Evolutionary conservation across 1,140 invertebrate genomes (phyloP).

Genomic region (Bombus vancouverensis): DNA sequence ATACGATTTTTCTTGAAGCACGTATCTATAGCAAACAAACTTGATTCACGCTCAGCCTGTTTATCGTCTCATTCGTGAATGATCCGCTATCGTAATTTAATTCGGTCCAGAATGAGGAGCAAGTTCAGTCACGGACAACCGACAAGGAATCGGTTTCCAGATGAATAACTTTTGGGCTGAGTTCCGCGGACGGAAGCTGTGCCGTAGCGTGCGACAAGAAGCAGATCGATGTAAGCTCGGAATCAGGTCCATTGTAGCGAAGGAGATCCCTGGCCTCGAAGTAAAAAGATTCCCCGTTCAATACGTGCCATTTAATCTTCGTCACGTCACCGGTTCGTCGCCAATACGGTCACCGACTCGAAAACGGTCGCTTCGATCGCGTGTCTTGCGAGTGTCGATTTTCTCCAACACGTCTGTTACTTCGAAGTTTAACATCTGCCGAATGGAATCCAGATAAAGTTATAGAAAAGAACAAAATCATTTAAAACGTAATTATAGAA

Average conservation of each 20-base stretch:
- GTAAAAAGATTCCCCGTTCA: conserved; percentile 37
- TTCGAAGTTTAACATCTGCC: not conserved
- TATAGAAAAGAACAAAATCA: not conserved
- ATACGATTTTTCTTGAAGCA: not conserved
- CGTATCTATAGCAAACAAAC: not conserved
- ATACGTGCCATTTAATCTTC: conserved; percentile 39
- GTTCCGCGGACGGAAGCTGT: conserved; percentile 10
- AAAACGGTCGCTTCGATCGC: not conserved
- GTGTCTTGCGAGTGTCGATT: not conserved
- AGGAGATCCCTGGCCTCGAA: conserved; percentile 13
- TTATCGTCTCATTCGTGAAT: conserved; percentile 3
- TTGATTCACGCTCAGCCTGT: not conserved
- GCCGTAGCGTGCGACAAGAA: conserved; percentile 31
- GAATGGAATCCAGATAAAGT: too few species aligned
- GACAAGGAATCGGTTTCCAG: conserved; percentile 28
- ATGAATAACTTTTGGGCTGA: conserved; percentile 14
- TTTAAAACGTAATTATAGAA: not conserved
- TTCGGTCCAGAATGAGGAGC: not conserved
- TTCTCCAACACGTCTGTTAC: not conserved
- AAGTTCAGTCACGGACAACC: not conserved
- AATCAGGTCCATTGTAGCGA: conserved; percentile 28
- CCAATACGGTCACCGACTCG: not conserved
- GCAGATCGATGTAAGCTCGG: conserved; percentile 35
- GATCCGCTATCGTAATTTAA: conserved; percentile 3
- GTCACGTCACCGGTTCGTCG: conserved; percentile 15